Base-by-base conservation (phyloP, 2,113 vertebrate species). In the Microcebus ravelobensis region DNA sequence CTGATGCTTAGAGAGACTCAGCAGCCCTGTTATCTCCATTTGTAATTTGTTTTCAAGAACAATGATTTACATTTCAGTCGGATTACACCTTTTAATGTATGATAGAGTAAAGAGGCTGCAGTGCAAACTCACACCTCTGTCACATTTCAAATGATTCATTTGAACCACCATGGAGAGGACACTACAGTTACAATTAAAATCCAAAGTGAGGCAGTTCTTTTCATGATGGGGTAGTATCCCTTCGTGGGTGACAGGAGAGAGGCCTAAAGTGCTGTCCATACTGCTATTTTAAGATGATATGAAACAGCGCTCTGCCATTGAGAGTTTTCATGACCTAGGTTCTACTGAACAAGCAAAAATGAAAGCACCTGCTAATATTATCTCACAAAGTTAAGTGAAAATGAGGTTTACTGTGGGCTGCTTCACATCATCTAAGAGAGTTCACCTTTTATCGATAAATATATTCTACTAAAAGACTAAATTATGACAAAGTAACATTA, bases 21-120 rank as follows among this genome's bases (percentile, higher is more conserved):
- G 81, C 90, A 96, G 97, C 98, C 97, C 99, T 98, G 99, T 99
- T 99, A 99, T 99, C 99, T 99, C 98, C 98, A 98, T 97, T 98
- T 95, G 98, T 99, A 99, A 99, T 99, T 99, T 99, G 98, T 99
- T 99, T 99, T 99, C 98, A 99, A 99, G 99, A 99, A 99, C 98
- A 97, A 98, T 98, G 98, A 99, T 99, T 99, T 99, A 99, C 99
- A 99, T 99, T 99, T 99, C 99, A 99, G 98, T 99, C 99, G 98
- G 98, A 99, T 99, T 99, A 99, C 98, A 99, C 99, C 99, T 99
- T 99, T 99, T 99, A 99, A 99, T 99, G 98, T 98, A 98, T 97
- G 98, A 97, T 97, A 90, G 96, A 98, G 82, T 98, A 98, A 99
- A 99, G 99, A 98, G 98, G 98, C 98, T 98, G 87, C 96, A 96